Base-by-base conservation (phyloP, 2,113 vertebrate genomes). In the Trogon surrucura region DNA sequence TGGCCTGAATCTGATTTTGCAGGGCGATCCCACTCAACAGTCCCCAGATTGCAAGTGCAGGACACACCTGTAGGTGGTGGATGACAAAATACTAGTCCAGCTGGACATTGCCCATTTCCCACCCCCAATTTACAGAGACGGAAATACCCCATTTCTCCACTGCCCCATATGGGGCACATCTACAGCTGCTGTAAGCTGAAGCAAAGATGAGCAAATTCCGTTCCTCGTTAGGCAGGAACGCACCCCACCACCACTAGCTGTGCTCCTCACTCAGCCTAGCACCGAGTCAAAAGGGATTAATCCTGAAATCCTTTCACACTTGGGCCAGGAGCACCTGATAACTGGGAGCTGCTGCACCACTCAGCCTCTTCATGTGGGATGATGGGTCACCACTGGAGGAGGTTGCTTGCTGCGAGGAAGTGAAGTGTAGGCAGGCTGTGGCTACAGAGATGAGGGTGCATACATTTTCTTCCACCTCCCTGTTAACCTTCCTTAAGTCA, bases 21-120 rank as follows among this genome's bases (percentile, higher is more conserved):
- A 34, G 25, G 67, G 72, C 0, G 0, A 72, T 80, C 30, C 44
- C 65, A 16, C 54, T 26, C 1, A 3, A 48, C 20, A 75, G n/a
- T 16, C 19, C n/a, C 25, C 44, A 53, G 38, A 3, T 25, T 75
- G 51, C 23, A 34, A 60, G 54, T 36, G 67, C 21, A 26, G 48
- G 22, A 30, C 3, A 13, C 22, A 47, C 4, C 17, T 1, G 1
- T 47, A 48, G 6, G 27, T 64, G 75, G n/a, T 44, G 30, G 65
- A 29, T 48, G 20, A 47, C 58, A 69, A 56, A 44, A 41, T 41
- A 44, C 38, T 34, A 51, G 65, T 48, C 48, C 25, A 8, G 29
- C 25, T 48, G 45, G 56, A 34, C 6, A 9, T 26, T 78, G 29
- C 53, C 77, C 84, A 45, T 67, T 66, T 30, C 29, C 23, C 38